Percentiles rank a stretch among this genome's conserved stretches.
Evolutionary conservation across 2,797 vertebrate species (phyloP).

Genomic region (Odontamblyopus lacepedii): DNA sequence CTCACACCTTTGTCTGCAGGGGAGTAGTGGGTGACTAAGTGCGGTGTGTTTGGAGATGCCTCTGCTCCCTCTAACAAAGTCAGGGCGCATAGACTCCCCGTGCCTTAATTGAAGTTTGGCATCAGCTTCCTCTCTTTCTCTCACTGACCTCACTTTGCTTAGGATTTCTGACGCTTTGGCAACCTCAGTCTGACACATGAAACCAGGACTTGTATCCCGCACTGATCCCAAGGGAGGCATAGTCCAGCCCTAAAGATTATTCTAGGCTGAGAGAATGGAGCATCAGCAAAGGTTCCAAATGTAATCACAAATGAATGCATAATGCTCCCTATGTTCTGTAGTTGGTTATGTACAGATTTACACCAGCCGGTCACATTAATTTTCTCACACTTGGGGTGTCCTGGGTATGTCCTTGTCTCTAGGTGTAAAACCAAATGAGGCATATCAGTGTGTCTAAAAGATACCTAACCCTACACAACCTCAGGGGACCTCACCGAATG

Average conservation of each 20-base stretch:
- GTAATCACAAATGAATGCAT: conserved; percentile 43
- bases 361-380: not conserved
- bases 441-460: not conserved
- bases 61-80: conserved; percentile 48
- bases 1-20: conserved; percentile 54
- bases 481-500: not conserved
- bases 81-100: conserved; percentile 49
- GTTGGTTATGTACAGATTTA: conserved; percentile 27
- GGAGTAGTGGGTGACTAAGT: conserved; percentile 36
- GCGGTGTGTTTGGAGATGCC: conserved; percentile 35
- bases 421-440: too few relatives aligned
- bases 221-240: conserved; percentile 42
- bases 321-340: conserved; percentile 30
- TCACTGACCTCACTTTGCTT: conserved; percentile 65
- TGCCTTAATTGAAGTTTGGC: conserved; percentile 70
- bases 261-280: conserved; percentile 42
- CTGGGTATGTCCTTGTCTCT: too few relatives aligned
- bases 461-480: not conserved
- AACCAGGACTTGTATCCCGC: conserved; percentile 60
- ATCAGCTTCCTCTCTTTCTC: conserved; percentile 39
- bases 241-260: conserved; percentile 51
- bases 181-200: conserved; percentile 63
- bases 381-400: not conserved
- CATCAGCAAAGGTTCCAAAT: conserved; percentile 40
- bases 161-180: conserved; percentile 55